Conservation (phyloP, 2,113 vertebrate genomes). For the Athene cunicularia region DNA sequence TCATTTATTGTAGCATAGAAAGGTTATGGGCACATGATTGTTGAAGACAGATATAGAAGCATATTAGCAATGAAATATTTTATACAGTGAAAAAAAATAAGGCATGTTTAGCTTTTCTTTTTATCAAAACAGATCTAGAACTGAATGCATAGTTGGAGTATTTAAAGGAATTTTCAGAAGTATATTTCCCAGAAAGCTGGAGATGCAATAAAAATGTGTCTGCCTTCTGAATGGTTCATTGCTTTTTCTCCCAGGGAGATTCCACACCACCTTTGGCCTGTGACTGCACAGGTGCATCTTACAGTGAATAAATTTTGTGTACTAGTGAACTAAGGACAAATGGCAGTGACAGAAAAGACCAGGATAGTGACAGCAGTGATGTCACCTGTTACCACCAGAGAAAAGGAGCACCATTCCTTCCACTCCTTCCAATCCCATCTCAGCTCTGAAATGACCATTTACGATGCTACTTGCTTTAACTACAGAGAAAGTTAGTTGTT, state of each 20-base stretch:
- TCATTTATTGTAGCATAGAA: not conserved
- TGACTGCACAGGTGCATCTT: not conserved
- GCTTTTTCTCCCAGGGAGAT: not conserved
- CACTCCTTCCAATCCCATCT: not conserved
- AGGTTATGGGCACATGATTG: not conserved
- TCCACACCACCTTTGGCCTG: not conserved
- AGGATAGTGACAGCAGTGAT: not conserved
- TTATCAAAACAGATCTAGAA: not conserved
- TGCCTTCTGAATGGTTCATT: not conserved
- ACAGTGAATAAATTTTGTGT: slow-evolving; percentile 9
- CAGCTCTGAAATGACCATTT: not conserved
- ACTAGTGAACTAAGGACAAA: slow-evolving; percentile 11
- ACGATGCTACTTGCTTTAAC: not conserved
- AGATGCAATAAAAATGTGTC: not conserved
- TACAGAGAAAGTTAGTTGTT: not conserved
- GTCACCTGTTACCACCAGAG: not conserved
- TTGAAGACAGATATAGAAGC: not conserved
- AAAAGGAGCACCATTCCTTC: not conserved
- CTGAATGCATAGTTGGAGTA: not conserved
- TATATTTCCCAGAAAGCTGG: not conserved
- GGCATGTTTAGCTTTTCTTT: not conserved
- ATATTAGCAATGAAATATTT: not conserved
- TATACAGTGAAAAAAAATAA: not conserved
- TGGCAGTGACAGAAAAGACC: not conserved
- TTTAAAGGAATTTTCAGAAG: not conserved